phyloP scores from a whole-genome alignment of 2,113 vertebrate genomes.

The Cebidichthys violaceus region DNA sequence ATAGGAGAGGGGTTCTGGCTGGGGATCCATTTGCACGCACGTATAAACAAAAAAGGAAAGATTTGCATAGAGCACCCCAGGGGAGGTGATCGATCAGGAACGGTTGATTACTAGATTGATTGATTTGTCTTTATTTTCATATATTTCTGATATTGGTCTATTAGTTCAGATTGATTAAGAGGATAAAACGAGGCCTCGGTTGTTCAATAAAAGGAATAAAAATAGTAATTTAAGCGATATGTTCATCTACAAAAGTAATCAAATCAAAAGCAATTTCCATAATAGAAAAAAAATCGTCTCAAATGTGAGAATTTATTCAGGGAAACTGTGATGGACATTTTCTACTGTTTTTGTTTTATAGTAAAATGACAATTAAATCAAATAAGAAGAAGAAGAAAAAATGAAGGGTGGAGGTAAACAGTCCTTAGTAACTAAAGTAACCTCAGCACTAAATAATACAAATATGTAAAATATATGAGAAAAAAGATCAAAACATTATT shows the following conservation, averaged over 20 bases:
- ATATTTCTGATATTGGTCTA: neutral
- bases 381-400: neutral
- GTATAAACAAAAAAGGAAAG: constrained; percentile 41
- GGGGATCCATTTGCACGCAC: constrained; percentile 44
- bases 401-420: neutral
- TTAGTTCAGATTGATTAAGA: neutral
- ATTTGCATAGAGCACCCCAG: constrained; percentile 10
- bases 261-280: neutral
- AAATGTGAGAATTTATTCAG: neutral
- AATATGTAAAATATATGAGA: too few species aligned
- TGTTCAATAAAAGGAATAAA: neutral
- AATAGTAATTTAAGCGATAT: neutral
- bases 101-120: neutral
- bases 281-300: neutral
- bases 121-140: constrained; percentile 2
- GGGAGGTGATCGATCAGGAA: constrained; percentile 26
- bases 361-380: neutral
- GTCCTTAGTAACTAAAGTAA: too few species aligned
- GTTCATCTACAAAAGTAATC: neutral
- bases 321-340: neutral
- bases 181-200: neutral
- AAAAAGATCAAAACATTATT: neutral
- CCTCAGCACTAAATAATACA: neutral
- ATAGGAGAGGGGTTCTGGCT: constrained; percentile 45
- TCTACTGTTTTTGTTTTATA: neutral